Evolutionary conservation across 2,113 vertebrate species (phyloP).

Genomic region (Syrrhaptes paradoxus): DNA sequence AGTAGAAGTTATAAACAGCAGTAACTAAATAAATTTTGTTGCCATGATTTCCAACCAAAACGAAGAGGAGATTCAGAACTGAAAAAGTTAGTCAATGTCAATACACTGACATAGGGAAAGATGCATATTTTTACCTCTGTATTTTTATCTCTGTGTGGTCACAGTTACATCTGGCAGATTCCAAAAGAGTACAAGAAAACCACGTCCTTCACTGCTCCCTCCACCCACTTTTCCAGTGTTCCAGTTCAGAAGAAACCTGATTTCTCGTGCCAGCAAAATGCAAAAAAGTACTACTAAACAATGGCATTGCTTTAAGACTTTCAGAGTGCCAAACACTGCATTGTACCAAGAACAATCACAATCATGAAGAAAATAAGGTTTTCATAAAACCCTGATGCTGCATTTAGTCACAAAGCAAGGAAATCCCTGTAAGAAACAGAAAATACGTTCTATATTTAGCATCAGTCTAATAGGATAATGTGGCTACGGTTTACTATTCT

Average conservation of each 20-base stretch:
- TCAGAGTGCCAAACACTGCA: neutral
- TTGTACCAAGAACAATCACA: neutral
- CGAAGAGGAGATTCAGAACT: neutral
- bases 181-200: neutral
- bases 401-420: slow-evolving; percentile 19
- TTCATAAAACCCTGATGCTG: neutral
- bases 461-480: slow-evolving; percentile 25
- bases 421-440: slow-evolving; percentile 19
- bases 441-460: slow-evolving; percentile 57
- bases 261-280: neutral
- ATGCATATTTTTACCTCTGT: neutral
- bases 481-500: neutral
- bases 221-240: neutral
- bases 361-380: slow-evolving; percentile 3
- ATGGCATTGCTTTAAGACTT: neutral
- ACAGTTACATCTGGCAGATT: neutral
- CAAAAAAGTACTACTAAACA: neutral
- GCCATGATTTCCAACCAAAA: neutral
- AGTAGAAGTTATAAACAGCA: neutral
- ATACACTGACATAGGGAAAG: neutral
- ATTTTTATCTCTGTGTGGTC: neutral
- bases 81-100: neutral
- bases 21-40: neutral
- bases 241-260: neutral
- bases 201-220: neutral